Conservation (phyloP, 2,113 vertebrate species). For the Coptodon bakossiorum region DNA sequence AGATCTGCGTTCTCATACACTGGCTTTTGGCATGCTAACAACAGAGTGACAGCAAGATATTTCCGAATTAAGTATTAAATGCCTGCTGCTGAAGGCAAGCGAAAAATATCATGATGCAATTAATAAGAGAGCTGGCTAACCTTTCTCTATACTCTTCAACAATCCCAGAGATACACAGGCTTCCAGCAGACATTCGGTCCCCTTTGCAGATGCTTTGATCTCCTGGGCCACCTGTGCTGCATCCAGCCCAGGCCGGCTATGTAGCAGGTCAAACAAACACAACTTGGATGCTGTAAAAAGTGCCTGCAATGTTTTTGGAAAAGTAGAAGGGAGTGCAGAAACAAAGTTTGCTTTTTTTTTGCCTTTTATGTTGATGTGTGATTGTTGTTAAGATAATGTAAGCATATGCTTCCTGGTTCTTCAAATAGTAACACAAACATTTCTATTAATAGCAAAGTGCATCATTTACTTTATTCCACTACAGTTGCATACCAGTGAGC, state of each 20-base stretch:
- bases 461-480: not conserved
- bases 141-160: constrained; percentile 52
- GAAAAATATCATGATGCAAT: not conserved
- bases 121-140: not conserved
- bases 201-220: constrained; percentile 65
- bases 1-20: constrained; percentile 76
- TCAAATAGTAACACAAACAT: not conserved
- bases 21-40: constrained; percentile 45
- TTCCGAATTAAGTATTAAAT: not conserved
- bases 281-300: constrained; percentile 82
- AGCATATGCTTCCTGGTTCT: not conserved
- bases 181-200: constrained; percentile 78
- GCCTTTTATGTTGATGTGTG: not conserved
- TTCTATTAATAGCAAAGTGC: not conserved
- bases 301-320: constrained; percentile 62
- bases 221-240: constrained; percentile 68
- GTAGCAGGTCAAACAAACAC: constrained; percentile 82
- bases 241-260: constrained; percentile 38
- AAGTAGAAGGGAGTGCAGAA: not conserved
- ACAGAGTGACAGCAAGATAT: not conserved
- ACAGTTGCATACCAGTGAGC: not conserved
- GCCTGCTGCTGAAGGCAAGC: not conserved
- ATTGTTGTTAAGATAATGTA: not conserved
- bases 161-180: constrained; percentile 79
- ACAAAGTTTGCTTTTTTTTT: not conserved